Percentiles rank a stretch among this genome's conserved stretches.
Evolutionary conservation across 2,888 invertebrate genomes (phyloP).

Genomic region (Linnaemya tessellans): DNA sequence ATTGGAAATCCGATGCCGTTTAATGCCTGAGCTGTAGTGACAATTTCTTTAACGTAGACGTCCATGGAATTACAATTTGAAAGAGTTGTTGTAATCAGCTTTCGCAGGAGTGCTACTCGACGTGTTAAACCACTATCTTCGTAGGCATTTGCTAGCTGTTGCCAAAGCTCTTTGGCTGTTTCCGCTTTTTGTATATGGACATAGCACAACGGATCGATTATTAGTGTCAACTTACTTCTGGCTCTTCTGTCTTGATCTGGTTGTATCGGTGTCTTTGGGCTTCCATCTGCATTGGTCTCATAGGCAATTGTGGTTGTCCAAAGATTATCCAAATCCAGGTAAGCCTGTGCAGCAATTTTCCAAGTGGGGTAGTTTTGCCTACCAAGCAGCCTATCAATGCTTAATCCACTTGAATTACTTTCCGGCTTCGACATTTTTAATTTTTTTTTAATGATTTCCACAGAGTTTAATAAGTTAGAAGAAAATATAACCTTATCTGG

Average conservation of each 20-base stretch:
- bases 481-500: no score
- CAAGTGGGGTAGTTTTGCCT: conserved; percentile 56
- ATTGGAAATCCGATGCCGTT: conserved; percentile 62
- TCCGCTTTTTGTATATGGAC: conserved; percentile 58
- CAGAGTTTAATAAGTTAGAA: no score
- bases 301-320: conserved; percentile 54
- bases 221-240: conserved; percentile 53
- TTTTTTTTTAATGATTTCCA: no score
- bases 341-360: conserved; percentile 54
- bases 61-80: conserved; percentile 58
- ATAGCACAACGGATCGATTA: conserved; percentile 42
- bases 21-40: conserved; percentile 48
- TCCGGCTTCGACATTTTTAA: conserved; percentile 35
- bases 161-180: conserved; percentile 59
- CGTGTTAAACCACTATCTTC: conserved; percentile 69
- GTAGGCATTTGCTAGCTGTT: conserved; percentile 58
- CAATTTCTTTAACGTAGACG: conserved; percentile 58
- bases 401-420: conserved; percentile 17
- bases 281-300: conserved; percentile 35
- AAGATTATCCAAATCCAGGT: conserved; percentile 45
- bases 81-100: conserved; percentile 52
- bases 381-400: no score
- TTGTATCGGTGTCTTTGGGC: conserved; percentile 33
- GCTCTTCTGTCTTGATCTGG: conserved; percentile 40
- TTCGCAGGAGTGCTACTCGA: conserved; percentile 58